These are phyloP conservation scores for Clanis bilineata DNA, from an alignment of 2,888 invertebrate species.

Conservation along the genomic window DNA sequence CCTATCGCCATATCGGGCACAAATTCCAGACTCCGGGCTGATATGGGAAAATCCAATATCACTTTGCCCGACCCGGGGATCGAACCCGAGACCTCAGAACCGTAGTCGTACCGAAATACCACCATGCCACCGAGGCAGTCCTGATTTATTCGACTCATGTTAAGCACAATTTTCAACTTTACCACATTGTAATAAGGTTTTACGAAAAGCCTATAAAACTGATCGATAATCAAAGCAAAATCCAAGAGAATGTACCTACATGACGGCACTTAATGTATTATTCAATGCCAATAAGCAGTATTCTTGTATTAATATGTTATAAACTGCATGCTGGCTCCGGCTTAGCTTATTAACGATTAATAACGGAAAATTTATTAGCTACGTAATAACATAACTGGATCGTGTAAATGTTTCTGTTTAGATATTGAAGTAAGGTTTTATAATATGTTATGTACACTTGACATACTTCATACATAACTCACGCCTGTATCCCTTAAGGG, in stretches of 20 bases:
- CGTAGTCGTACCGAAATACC: too few relatives aligned
- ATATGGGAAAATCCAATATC: too few relatives aligned
- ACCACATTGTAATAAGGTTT: not conserved
- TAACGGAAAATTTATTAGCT: slow-evolving; percentile 12
- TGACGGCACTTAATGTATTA: slow-evolving; percentile 16
- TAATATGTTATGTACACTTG: too few relatives aligned
- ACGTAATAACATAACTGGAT: not conserved
- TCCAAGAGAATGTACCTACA: slow-evolving; percentile 18
- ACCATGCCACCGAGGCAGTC: not conserved
- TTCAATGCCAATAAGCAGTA: slow-evolving; percentile 17
- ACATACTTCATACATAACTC: too few relatives aligned
- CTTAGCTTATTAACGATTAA: slow-evolving; percentile 19
- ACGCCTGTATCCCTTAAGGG: too few relatives aligned
- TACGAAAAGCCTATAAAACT: not conserved
- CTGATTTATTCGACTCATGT: not conserved
- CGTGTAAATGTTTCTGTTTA: not conserved
- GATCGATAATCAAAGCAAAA: slow-evolving; percentile 13
- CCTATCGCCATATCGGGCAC: too few relatives aligned
- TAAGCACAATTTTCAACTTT: not conserved
- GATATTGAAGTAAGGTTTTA: too few relatives aligned
- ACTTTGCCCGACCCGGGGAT: too few relatives aligned
- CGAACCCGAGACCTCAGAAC: too few relatives aligned
- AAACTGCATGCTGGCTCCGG: slow-evolving; percentile 16
- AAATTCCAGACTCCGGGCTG: too few relatives aligned
- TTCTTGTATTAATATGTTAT: slow-evolving; percentile 19